phyloP scores from a whole-genome alignment of 2,113 vertebrate genomes.

The Hemichromis elongatus region DNA sequence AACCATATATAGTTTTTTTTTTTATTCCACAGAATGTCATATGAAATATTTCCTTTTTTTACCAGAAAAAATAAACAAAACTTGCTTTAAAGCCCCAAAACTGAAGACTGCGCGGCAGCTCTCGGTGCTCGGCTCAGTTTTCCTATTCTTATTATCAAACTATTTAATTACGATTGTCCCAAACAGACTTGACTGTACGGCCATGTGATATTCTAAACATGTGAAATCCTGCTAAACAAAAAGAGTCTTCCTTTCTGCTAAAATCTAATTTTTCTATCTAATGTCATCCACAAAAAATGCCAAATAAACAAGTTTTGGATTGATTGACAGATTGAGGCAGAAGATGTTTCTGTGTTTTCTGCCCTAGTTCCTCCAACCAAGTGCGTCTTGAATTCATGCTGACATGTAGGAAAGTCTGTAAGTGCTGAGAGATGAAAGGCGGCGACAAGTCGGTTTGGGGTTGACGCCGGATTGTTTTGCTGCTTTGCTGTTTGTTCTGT shows the following conservation, averaged over 20 bases:
- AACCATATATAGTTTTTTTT: background rate
- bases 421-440: conserved; percentile 40
- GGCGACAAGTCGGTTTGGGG: conserved; percentile 12
- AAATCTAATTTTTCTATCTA: background rate
- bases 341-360: conserved; percentile 6
- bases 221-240: background rate
- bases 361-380: conserved; percentile 34
- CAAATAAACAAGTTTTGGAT: conserved; percentile 20
- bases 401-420: conserved; percentile 12
- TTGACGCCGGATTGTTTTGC: conserved; percentile 27
- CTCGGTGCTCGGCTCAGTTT: background rate
- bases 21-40: background rate
- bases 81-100: background rate
- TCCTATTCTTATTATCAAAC: background rate
- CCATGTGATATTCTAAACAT: background rate
- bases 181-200: background rate
- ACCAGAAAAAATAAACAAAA: background rate
- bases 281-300: background rate
- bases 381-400: background rate
- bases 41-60: background rate
- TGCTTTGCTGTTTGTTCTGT: conserved; percentile 36
- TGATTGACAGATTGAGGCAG: conserved; percentile 44
- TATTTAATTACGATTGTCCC: background rate
- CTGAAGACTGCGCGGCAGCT: background rate
- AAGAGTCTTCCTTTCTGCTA: background rate